Evolutionary conservation across 2,797 vertebrate genomes (phyloP).

Genomic region (Balearica regulorum): DNA sequence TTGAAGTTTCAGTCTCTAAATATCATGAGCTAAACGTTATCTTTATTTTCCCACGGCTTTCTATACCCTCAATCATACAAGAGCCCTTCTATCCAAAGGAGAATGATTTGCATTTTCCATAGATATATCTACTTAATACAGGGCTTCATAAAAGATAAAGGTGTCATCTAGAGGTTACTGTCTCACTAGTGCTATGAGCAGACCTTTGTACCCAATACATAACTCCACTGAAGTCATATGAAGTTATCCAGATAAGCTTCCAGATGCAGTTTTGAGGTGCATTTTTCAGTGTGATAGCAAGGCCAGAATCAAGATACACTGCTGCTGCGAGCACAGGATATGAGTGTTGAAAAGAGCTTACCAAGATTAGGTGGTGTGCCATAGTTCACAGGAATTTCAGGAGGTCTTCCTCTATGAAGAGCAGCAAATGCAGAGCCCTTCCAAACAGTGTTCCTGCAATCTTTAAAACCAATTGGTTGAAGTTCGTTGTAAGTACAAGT

Average conservation of each 20-base stretch:
- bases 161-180: background rate
- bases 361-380: slow-evolving; percentile 84
- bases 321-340: no score
- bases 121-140: background rate
- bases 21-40: background rate
- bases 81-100: background rate
- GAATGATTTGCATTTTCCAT: background rate
- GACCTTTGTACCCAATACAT: background rate
- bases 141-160: background rate
- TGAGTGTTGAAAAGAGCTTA: slow-evolving; percentile 33
- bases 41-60: background rate
- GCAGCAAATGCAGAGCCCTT: slow-evolving; percentile 92
- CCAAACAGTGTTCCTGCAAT: slow-evolving; percentile 84
- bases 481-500: background rate
- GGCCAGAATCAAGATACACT: background rate
- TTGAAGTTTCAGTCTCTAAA: background rate
- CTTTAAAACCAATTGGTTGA: slow-evolving; percentile 73
- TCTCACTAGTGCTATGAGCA: background rate
- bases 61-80: background rate
- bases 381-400: slow-evolving; percentile 89
- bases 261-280: background rate
- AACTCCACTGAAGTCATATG: background rate
- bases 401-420: slow-evolving; percentile 95
- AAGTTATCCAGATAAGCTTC: background rate
- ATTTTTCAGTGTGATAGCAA: background rate